phyloP scores from a whole-genome alignment of 2,888 invertebrate genomes.

The Prenolepis imparis region DNA sequence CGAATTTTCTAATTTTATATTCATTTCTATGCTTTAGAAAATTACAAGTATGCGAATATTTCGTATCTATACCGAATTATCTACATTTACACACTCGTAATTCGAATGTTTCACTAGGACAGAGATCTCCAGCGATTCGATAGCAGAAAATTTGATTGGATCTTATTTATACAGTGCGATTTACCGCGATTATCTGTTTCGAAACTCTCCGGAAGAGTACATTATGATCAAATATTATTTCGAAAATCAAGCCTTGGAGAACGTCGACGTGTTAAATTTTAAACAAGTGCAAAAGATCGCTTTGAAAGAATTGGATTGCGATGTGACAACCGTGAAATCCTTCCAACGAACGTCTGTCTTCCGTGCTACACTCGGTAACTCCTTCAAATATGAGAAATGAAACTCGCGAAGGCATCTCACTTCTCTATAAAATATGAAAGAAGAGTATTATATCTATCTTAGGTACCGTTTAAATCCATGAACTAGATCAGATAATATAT shows the following conservation, averaged over 20 bases:
- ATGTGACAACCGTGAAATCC: conserved; percentile 11
- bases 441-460: background rate
- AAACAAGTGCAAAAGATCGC: background rate
- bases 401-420: background rate
- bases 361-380: background rate
- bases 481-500: background rate
- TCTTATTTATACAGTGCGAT: background rate
- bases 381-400: conserved; percentile 14
- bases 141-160: background rate
- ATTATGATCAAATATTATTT: background rate
- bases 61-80: background rate
- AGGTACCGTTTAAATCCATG: background rate
- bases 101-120: background rate
- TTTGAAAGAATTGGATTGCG: background rate
- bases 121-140: background rate
- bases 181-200: background rate
- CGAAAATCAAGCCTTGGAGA: background rate
- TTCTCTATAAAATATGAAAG: conserved; percentile 17
- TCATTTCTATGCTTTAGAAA: background rate
- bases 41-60: background rate
- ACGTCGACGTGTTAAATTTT: background rate
- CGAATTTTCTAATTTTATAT: background rate
- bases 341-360: conserved; percentile 9
- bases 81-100: background rate
- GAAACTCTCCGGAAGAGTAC: background rate